Evolutionary conservation across 2,888 invertebrate species (phyloP).

Genomic region (Athrips mouffetella): DNA sequence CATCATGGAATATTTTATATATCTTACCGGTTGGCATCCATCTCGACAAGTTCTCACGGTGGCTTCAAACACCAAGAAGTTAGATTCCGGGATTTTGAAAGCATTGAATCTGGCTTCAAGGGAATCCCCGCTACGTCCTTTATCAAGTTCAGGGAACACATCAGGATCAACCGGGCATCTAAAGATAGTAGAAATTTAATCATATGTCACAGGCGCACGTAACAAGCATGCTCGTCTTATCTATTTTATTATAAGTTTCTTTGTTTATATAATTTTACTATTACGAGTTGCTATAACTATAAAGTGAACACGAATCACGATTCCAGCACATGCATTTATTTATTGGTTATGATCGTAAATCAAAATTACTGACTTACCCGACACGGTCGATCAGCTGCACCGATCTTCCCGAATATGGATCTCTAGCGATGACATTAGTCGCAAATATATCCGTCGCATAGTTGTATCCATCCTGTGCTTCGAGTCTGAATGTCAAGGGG

Average conservation of each 20-base stretch:
- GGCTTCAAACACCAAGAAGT: constrained; percentile 95
- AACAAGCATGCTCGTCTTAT: not conserved
- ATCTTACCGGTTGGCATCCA: constrained; percentile 88
- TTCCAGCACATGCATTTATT: not conserved
- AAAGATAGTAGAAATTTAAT: constrained; percentile 25
- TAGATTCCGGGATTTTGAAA: constrained; percentile 96
- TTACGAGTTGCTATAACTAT: not conserved
- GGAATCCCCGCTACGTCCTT: constrained; percentile 90
- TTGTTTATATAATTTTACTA: not conserved
- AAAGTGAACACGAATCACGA: not conserved
- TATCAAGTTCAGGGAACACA: constrained; percentile 93
- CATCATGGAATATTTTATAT: not conserved
- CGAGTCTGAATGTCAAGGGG: constrained; percentile 91
- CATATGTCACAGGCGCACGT: not conserved
- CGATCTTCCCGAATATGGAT: constrained; percentile 93
- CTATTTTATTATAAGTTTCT: not conserved
- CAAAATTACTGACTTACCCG: constrained; percentile 79
- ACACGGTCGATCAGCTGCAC: constrained; percentile 93
- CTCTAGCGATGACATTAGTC: constrained; percentile 93
- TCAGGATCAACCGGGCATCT: constrained; percentile 95
- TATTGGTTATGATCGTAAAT: not conserved
- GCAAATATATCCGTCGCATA: constrained; percentile 94
- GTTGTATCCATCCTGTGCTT: constrained; percentile 93
- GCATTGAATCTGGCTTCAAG: constrained; percentile 95
- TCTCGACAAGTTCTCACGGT: constrained; percentile 93